Percentiles rank a stretch among this genome's conserved stretches.
Conservation (phyloP, 2,113 vertebrate species). For the Chaetodon trifascialis region DNA sequence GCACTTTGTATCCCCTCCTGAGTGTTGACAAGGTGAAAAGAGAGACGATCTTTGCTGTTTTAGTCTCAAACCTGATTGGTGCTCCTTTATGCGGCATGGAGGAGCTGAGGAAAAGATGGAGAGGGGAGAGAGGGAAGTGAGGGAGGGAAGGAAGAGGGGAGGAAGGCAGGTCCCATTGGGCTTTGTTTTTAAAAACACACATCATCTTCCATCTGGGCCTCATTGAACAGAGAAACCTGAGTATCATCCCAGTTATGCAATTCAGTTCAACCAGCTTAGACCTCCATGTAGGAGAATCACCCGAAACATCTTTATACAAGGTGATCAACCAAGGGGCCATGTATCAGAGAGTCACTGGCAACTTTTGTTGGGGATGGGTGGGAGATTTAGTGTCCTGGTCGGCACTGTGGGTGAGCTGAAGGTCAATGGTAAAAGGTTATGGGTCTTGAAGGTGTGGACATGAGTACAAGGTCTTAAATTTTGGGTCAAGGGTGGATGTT, state of each 20-base stretch:
- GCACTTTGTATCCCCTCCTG: constrained; percentile 5
- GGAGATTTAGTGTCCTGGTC: constrained; percentile 25
- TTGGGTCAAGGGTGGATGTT: constrained; percentile 52
- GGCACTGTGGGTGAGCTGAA: constrained; percentile 21
- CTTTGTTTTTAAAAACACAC: constrained; percentile 61
- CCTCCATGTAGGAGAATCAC: constrained; percentile 56
- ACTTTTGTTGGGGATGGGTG: neutral
- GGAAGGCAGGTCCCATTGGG: constrained; percentile 29
- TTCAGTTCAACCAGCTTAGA: constrained; percentile 65
- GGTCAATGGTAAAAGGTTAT: constrained; percentile 25
- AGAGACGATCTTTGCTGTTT: constrained; percentile 45
- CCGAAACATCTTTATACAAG: constrained; percentile 49
- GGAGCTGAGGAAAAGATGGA: constrained; percentile 38
- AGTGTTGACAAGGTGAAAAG: constrained; percentile 27
- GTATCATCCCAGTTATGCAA: constrained; percentile 75
- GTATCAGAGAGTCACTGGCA: neutral
- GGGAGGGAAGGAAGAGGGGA: constrained; percentile 3
- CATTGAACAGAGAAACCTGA: constrained; percentile 67
- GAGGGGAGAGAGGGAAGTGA: constrained; percentile 19
- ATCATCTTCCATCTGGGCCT: constrained; percentile 75
- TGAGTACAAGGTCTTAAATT: constrained; percentile 35
- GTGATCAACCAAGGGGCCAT: constrained; percentile 41
- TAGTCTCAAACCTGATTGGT: constrained; percentile 34
- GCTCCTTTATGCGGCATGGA: constrained; percentile 19
- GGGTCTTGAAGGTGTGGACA: constrained; percentile 22